A percentile compares a stretch with the other conserved stretches of the same genome.
phyloP scores from a whole-genome alignment of 2,113 vertebrate species.

The Setophaga petechia region DNA sequence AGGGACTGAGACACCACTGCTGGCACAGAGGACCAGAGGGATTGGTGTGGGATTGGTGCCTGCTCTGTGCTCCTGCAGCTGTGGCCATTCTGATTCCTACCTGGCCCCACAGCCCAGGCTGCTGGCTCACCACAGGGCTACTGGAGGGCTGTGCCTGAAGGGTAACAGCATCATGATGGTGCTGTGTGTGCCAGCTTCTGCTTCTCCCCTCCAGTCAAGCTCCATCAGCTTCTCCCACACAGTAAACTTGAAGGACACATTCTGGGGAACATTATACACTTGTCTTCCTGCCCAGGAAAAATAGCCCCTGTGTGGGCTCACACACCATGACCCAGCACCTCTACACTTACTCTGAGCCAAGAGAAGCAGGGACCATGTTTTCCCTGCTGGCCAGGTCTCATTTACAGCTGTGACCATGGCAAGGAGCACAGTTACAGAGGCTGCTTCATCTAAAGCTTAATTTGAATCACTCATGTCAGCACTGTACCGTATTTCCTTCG shows the following conservation, averaged over 20 bases:
- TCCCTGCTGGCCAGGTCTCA: background rate
- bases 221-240: background rate
- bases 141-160: background rate
- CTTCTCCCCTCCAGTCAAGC: background rate
- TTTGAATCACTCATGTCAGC: background rate
- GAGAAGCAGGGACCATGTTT: background rate
- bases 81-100: background rate
- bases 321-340: background rate
- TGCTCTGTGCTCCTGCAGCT: background rate
- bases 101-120: background rate
- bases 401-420: background rate
- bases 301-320: background rate
- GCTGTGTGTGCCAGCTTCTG: background rate
- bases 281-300: background rate
- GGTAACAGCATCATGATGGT: background rate
- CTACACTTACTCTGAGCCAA: background rate
- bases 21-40: background rate
- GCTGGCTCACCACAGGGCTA: background rate
- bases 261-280: background rate
- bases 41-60: background rate
- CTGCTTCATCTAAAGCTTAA: background rate
- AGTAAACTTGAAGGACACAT: background rate
- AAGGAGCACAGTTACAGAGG: background rate
- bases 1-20: fast-evolving
- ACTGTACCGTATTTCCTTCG: slow-evolving; percentile 91